A percentile compares a stretch with the other conserved stretches of the same genome.
Evolutionary conservation across 2,113 vertebrate species (phyloP).

Genomic region (Pycnonotus jocosus): DNA sequence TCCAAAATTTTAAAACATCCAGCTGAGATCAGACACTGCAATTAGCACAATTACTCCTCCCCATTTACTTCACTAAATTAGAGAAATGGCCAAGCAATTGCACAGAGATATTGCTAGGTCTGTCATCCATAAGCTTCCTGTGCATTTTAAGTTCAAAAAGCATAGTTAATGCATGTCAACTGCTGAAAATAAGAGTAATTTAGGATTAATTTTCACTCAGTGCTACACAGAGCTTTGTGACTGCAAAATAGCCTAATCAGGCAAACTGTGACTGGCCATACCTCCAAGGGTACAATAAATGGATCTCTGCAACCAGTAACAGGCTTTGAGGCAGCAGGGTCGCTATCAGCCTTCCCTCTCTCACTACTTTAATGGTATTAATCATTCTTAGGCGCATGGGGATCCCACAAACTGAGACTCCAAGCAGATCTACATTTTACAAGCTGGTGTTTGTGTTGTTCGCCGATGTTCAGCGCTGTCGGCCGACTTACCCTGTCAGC

Average conservation of each 20-base stretch:
- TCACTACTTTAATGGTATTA: background rate
- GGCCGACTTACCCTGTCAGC: constrained; percentile 75
- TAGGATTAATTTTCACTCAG: background rate
- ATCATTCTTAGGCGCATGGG: background rate
- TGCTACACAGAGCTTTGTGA: background rate
- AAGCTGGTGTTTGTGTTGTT: too few species aligned
- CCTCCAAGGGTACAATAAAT: background rate
- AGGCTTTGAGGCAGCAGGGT: background rate
- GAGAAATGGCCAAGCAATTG: background rate
- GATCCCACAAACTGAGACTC: background rate
- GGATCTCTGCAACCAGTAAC: background rate
- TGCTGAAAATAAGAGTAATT: background rate
- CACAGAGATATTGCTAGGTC: background rate
- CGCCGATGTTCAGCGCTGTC: accelerated
- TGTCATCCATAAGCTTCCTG: background rate
- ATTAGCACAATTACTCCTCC: background rate
- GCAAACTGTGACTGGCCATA: background rate
- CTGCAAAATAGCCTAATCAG: background rate
- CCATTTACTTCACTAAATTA: background rate
- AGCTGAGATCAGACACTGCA: background rate
- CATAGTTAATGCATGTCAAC: accelerated
- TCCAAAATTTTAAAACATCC: background rate
- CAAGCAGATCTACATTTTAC: background rate
- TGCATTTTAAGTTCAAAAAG: background rate
- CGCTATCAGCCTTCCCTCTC: background rate